Evolutionary conservation across 2,797 vertebrate species (phyloP), one percentile per base, ranked within the genome.

Genomic region (Tapirus indicus): DNA sequence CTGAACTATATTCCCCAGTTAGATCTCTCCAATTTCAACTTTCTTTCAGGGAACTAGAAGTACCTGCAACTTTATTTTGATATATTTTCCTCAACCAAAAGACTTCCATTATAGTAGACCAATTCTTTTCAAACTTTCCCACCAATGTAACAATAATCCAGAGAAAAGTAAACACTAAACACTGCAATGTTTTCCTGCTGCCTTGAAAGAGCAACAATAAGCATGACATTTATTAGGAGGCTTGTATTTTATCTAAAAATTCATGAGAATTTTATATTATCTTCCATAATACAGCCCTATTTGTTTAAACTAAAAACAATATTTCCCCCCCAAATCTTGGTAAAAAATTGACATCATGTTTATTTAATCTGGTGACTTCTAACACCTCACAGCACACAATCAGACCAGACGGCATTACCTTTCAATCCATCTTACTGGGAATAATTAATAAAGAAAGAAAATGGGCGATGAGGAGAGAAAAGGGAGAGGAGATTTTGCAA

Each of bases 141-240:
- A 64, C 47, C 66, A 58, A 64, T 74, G 58, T 29, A 78, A 71
- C 18, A 58, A 60, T 7, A 75, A 68, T 9, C 14, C 62, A 64
- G 41, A 85, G 27, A 91, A 54, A 62, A 62, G 20, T 75, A 83
- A 84, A 86, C 23, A 84, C 29, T 79, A 47, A 82, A 58, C 49
- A 74, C 32, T 88, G 18, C 62, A 74, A 18, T 56, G 29, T 21
- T 29, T 60, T 49, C 23, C 38, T 49, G 41, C 20, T 91, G 52
- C 72, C 44, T 85, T 78, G 66, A 69, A 95, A 95, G 52, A 60
- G 72, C 52, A 77, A 84, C 27, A 72, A 64, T 41, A 94, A 87
- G n/a, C 16, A 44, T 62, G 62, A 38, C 21, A 72, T 77, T n/a
- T 68, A 47, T 35, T 58, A 49, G 11, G 5, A 72, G 29, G 12